Percentiles rank a stretch among this genome's conserved stretches.
These are phyloP conservation scores for Tetragonisca angustula DNA, from an alignment of 2,888 invertebrate genomes.

Conservation along the genomic window DNA sequence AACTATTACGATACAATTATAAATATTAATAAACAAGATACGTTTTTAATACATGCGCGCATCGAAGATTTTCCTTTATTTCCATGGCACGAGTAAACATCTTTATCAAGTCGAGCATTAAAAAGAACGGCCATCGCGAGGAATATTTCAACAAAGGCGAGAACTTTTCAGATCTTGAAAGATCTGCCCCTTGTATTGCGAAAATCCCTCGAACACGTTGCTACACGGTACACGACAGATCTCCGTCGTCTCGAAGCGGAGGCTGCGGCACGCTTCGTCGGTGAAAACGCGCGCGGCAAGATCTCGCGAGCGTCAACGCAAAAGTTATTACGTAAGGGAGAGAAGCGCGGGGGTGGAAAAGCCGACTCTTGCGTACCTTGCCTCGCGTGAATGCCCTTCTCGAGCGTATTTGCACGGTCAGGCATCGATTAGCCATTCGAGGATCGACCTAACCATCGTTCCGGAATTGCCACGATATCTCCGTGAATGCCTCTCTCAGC, in stretches of 20 bases:
- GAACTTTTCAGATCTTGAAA: too few relatives aligned
- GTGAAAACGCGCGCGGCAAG: slow-evolving; percentile 15
- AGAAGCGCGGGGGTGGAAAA: slow-evolving; percentile 50
- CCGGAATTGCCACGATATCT: slow-evolving; percentile 65
- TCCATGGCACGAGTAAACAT: too few relatives aligned
- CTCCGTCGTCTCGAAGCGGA: background rate
- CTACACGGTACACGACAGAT: too few relatives aligned
- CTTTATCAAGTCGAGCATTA: too few relatives aligned
- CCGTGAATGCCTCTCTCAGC: slow-evolving; percentile 49
- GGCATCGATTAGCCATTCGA: slow-evolving; percentile 71
- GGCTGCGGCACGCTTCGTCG: background rate
- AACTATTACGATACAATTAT: too few relatives aligned
- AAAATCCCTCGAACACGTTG: too few relatives aligned
- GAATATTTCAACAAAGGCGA: too few relatives aligned
- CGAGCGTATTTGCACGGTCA: slow-evolving; percentile 64
- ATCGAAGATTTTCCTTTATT: too few relatives aligned
- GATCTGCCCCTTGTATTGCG: too few relatives aligned
- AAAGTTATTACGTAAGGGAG: slow-evolving; percentile 61
- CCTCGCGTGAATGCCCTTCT: slow-evolving; percentile 57
- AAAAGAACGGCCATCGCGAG: too few relatives aligned
- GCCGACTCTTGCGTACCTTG: slow-evolving; percentile 41
- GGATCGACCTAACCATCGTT: slow-evolving; percentile 65
- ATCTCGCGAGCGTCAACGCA: slow-evolving; percentile 63
- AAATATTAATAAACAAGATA: too few relatives aligned
- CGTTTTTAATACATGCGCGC: too few relatives aligned